These are phyloP conservation scores for Phortica magna DNA, from an alignment of 2,888 invertebrate genomes.

Conservation along the genomic window DNA sequence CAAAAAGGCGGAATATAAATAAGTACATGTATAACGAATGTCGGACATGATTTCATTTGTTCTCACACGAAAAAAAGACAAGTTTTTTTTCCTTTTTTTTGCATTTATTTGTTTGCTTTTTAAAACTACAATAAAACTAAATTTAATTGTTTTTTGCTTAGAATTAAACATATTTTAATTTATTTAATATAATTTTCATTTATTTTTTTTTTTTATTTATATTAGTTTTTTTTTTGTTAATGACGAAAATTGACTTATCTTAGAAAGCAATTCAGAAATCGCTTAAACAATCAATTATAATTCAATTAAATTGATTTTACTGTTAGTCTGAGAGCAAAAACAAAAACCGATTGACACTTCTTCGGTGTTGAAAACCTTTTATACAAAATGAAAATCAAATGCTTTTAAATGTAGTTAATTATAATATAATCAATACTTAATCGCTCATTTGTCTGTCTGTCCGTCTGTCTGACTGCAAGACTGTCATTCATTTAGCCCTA, in stretches of 20 bases:
- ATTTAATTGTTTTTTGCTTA: neutral
- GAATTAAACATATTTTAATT: neutral
- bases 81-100: conserved; percentile 2
- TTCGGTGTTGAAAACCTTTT: neutral
- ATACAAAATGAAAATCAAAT: conserved; percentile 31
- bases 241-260: conserved; percentile 1
- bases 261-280: conserved; percentile 10
- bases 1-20: neutral
- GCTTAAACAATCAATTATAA: neutral
- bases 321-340: neutral
- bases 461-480: neutral
- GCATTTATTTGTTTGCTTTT: conserved; percentile 7
- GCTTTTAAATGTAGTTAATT: neutral
- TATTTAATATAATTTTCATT: too few relatives aligned
- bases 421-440: conserved; percentile 13
- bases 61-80: conserved; percentile 2
- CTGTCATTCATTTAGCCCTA: neutral
- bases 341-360: neutral
- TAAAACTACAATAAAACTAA: conserved; percentile 1
- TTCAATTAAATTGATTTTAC: neutral
- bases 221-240: neutral
- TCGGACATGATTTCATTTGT: neutral
- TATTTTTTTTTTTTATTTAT: neutral
- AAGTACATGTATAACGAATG: neutral
- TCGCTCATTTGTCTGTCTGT: too few relatives aligned